Percentiles rank a stretch among this genome's conserved stretches.
phyloP scores from a whole-genome alignment of 2,113 vertebrate species.

The Poicephalus gulielmi region DNA sequence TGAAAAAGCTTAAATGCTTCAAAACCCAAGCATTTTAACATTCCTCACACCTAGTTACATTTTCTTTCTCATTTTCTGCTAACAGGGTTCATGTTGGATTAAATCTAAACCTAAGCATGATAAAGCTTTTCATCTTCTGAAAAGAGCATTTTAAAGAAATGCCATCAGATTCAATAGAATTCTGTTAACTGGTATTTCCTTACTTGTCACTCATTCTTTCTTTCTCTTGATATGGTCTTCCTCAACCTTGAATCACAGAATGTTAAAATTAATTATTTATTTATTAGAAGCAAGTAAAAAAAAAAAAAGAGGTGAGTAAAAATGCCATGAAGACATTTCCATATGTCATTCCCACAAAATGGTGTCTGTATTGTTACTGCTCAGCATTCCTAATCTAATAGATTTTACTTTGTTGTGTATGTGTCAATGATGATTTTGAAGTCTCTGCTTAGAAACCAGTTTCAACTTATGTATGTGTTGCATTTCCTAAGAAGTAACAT shows the following conservation, averaged over 20 bases:
- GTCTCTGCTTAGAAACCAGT: background rate
- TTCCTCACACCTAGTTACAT: constrained; percentile 55
- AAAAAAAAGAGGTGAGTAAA: constrained; percentile 30
- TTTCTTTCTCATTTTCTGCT: constrained; percentile 70
- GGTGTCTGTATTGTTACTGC: background rate
- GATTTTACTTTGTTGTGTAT: background rate
- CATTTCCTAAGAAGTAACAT: background rate
- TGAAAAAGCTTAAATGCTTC: constrained; percentile 32
- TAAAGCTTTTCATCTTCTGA: constrained; percentile 69
- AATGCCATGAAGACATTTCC: background rate
- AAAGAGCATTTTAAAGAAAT: constrained; percentile 67
- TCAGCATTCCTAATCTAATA: background rate
- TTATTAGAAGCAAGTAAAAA: constrained; percentile 15
- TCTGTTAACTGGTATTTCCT: constrained; percentile 70
- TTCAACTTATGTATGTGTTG: background rate
- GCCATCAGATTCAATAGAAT: constrained; percentile 63
- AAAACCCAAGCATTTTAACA: constrained; percentile 48
- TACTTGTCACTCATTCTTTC: constrained; percentile 65
- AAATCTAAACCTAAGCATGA: constrained; percentile 70
- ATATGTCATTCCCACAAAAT: background rate
- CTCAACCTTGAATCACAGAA: constrained; percentile 42
- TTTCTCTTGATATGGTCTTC: constrained; percentile 51
- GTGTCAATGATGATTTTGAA: background rate
- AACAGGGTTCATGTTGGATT: constrained; percentile 63
- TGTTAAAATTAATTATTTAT: constrained; percentile 62